Conservation (phyloP, 2,797 vertebrate genomes). For the Percopsis omiscomaycus region DNA sequence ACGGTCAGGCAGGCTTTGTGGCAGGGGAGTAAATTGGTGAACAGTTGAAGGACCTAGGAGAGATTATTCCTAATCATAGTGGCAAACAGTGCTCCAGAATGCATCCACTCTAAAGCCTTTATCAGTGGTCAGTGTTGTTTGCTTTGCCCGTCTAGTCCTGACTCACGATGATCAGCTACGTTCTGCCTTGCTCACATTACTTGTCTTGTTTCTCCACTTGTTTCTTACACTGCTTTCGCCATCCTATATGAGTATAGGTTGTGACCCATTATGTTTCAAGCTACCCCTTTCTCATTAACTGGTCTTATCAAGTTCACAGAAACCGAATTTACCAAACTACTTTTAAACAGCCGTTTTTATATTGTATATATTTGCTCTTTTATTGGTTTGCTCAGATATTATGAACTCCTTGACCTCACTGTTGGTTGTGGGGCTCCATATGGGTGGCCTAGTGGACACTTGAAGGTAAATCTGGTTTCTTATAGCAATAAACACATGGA, state of each 20-base stretch:
- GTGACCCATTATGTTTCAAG: conserved; percentile 66
- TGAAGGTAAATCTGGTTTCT: conserved; percentile 75
- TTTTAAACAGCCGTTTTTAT: conserved; percentile 80
- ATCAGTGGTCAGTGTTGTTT: conserved; percentile 56
- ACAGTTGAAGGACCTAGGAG: conserved; percentile 58
- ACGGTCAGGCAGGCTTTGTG: conserved; percentile 20
- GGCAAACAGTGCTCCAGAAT: conserved; percentile 51
- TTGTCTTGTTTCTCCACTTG: conserved; percentile 29
- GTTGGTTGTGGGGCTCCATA: conserved; percentile 64
- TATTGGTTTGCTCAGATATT: conserved; percentile 71
- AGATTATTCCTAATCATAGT: conserved; percentile 50
- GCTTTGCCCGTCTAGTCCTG: conserved; percentile 57
- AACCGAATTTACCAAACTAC: conserved; percentile 72
- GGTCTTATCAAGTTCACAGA: conserved; percentile 67
- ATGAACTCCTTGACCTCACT: conserved; percentile 67
- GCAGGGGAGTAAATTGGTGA: conserved; percentile 42
- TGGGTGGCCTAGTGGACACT: conserved; percentile 75
- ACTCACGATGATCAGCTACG: conserved; percentile 56
- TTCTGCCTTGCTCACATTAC: conserved; percentile 67
- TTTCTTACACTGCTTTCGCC: conserved; percentile 59
- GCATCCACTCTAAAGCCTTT: conserved; percentile 54
- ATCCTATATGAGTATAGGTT: conserved; percentile 45
- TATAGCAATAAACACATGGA: conserved; percentile 82
- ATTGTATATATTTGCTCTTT: conserved; percentile 69
- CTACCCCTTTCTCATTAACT: conserved; percentile 48